Base-by-base conservation (phyloP, 2,113 vertebrate species). In the Etheostoma cragini region DNA sequence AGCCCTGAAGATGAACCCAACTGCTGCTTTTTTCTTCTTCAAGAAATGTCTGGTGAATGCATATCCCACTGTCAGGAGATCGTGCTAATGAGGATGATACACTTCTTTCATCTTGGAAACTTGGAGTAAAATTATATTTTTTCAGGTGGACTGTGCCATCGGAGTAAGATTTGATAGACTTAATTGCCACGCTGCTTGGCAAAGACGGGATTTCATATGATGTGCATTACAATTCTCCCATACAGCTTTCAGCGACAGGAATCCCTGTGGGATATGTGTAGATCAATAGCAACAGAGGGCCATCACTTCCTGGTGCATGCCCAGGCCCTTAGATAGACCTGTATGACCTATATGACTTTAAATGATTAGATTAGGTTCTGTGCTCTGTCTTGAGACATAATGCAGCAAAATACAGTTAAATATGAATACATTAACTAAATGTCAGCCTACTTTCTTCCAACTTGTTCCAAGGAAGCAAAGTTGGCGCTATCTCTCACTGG, bases 161-260 rank as follows among this genome's bases (percentile, higher is more conserved):
- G 13, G 54, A 86, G 83, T 85, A 79, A 78, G 63, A 91, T 79
- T 54, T 72, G 79, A 82, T 62, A 66, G 26, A 66, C 62, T 74
- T 86, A 86, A 82, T 82, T 84, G 72, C 45, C 22, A 3, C 15
- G 6, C 22, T 2, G 52, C 67, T 45, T 26, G 45, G 72, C 77
- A 58, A 79, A 57, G n/a, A 22, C 1, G 7, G 45, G 24, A 62
- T 80, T 62, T 78, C 49, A 46, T 57, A 30, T 22, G 38, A 50
- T 24, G 24, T 22, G 73, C 3, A 35, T 54, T 19, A 61, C 4
- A 8, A 80, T 26, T 35, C 62, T 65, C 65, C 24, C 12, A 21
- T 45, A 7, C 0, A 49, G 45, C 58, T 52, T 14, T 15, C 12
- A 60, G 42, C 35, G 8, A 0, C 8, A 22, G 38, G 72, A 38